Conservation (phyloP, 2,113 vertebrate species). For the Erpornis zantholeuca region DNA sequence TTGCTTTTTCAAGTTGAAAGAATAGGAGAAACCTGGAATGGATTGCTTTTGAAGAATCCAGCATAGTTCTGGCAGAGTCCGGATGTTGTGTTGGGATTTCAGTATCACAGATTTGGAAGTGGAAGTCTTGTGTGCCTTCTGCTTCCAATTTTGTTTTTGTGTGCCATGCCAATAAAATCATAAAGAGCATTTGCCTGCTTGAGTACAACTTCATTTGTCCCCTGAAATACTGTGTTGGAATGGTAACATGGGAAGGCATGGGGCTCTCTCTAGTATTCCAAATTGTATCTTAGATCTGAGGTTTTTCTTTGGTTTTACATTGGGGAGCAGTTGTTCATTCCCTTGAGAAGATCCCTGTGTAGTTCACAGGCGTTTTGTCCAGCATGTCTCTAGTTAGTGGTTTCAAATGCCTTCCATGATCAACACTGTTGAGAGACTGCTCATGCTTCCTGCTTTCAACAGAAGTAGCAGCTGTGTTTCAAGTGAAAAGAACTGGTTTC, state of each 20-base stretch:
- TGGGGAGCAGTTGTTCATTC: background rate
- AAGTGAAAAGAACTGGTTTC: background rate
- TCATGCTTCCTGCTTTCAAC: background rate
- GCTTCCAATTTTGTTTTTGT: background rate
- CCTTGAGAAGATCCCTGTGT: background rate
- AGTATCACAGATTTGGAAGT: background rate
- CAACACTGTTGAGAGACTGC: background rate
- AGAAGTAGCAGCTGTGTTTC: background rate
- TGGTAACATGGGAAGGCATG: background rate
- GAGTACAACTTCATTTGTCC: background rate
- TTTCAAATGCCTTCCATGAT: background rate
- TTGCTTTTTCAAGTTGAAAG: background rate
- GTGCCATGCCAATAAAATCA: background rate
- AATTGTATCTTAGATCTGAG: background rate
- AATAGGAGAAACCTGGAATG: background rate
- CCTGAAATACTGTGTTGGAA: background rate
- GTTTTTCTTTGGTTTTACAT: background rate
- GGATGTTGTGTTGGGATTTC: background rate
- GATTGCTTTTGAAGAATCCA: background rate
- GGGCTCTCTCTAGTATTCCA: background rate
- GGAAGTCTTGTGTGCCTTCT: background rate
- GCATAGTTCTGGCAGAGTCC: background rate
- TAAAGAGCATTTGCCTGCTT: background rate
- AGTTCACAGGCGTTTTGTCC: background rate
- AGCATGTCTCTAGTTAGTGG: background rate